These are phyloP conservation scores for Edolisoma coerulescens DNA, from an alignment of 2,113 vertebrate genomes.

Conservation along the genomic window DNA sequence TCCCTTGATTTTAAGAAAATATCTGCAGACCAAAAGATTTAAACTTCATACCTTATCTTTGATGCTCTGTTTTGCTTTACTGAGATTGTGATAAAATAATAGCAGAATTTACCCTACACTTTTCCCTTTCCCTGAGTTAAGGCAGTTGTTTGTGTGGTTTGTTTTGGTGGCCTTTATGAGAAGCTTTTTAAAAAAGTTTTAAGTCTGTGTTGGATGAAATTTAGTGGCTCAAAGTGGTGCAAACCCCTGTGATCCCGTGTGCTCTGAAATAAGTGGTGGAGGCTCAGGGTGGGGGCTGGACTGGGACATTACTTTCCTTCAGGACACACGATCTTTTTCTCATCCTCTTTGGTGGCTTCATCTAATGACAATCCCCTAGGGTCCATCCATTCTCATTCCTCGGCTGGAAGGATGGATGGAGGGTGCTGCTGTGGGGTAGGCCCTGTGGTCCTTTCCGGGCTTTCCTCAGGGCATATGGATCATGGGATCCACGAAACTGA, in stretches of 20 bases:
- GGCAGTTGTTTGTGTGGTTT: background rate
- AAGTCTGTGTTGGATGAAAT: background rate
- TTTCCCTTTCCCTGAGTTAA: background rate
- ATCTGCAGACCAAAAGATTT: background rate
- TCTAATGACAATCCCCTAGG: background rate
- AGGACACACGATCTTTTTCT: background rate
- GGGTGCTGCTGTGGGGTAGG: background rate
- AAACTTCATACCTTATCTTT: background rate
- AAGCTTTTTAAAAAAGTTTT: background rate
- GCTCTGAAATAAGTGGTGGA: background rate
- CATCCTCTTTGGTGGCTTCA: background rate
- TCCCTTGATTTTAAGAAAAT: background rate
- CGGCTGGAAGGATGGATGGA: background rate
- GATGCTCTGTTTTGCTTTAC: background rate
- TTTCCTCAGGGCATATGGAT: background rate
- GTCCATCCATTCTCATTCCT: accelerated
- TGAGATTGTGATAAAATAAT: background rate
- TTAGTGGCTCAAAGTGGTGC: background rate
- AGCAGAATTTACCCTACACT: background rate
- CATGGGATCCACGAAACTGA: background rate
- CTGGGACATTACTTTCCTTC: background rate
- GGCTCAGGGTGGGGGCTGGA: background rate
- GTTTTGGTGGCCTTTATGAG: background rate
- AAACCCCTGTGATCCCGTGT: background rate
- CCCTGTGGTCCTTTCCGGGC: background rate